Percentiles rank a stretch among this genome's conserved stretches.
Evolutionary conservation across 2,113 vertebrate genomes (phyloP).

Genomic region (Syngnathus scovelli): DNA sequence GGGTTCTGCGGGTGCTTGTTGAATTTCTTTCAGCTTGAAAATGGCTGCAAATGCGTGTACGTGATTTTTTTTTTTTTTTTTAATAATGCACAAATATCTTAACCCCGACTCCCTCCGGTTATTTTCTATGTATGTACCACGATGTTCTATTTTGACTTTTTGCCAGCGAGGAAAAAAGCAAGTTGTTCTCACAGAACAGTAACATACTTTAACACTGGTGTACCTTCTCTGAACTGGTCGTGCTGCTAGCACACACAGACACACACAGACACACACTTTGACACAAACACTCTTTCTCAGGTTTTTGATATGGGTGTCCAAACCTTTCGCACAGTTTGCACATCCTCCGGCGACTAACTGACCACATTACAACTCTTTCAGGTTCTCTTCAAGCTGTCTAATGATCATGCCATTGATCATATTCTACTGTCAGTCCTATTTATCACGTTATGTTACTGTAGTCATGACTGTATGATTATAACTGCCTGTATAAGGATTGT

Average conservation of each 20-base stretch:
- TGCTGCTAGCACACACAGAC: constrained; percentile 59
- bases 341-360: constrained; percentile 54
- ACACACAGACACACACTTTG: constrained; percentile 46
- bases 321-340: constrained; percentile 62
- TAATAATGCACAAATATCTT: constrained; percentile 50
- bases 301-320: constrained; percentile 55
- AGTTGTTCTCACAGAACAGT: constrained; percentile 58
- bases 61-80: constrained; percentile 26
- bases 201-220: constrained; percentile 66
- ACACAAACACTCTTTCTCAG: constrained; percentile 58
- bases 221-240: constrained; percentile 53
- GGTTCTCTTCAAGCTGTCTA: constrained; percentile 57
- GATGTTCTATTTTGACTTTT: constrained; percentile 29
- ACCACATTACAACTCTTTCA: constrained; percentile 56
- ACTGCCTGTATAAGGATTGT: constrained; percentile 53
- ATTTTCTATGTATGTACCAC: constrained; percentile 34
- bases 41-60: neutral
- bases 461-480: constrained; percentile 57
- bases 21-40: constrained; percentile 32
- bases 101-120: constrained; percentile 16
- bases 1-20: constrained; percentile 36
- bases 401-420: constrained; percentile 37
- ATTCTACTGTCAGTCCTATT: constrained; percentile 55
- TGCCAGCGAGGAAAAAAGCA: constrained; percentile 38
- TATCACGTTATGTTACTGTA: constrained; percentile 62